Percentiles rank a stretch among this genome's conserved stretches.
These are phyloP conservation scores for Orthosia gracilis DNA, from an alignment of 2,888 invertebrate species.

Conservation along the genomic window DNA sequence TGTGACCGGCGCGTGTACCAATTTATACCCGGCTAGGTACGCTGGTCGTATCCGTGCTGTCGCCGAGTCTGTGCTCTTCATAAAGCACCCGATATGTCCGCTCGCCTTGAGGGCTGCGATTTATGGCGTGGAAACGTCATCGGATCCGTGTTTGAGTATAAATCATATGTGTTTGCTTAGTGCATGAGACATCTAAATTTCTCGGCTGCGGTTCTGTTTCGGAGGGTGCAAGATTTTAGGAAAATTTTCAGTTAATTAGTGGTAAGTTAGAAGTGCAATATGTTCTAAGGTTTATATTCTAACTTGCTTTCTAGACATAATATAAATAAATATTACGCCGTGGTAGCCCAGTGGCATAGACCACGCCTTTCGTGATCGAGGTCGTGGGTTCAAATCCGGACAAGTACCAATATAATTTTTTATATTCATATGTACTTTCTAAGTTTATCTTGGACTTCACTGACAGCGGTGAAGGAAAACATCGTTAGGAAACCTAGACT, in stretches of 20 bases:
- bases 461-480: neutral
- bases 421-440: too few species aligned
- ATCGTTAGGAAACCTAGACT: too few species aligned
- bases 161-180: constrained; percentile 88
- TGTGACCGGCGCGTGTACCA: constrained; percentile 77
- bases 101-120: constrained; percentile 88
- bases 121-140: constrained; percentile 91
- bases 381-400: too few species aligned
- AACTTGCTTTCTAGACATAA: too few species aligned
- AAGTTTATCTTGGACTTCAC: too few species aligned
- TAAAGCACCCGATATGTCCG: constrained; percentile 88
- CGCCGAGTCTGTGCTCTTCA: constrained; percentile 86
- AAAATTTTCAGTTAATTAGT: constrained; percentile 25
- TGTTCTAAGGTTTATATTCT: neutral
- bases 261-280: neutral
- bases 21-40: constrained; percentile 70
- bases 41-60: constrained; percentile 81
- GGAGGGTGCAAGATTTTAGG: constrained; percentile 69
- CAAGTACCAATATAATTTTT: too few species aligned
- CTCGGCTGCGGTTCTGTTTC: constrained; percentile 74
- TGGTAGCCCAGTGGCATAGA: too few species aligned
- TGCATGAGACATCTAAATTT: constrained; percentile 81
- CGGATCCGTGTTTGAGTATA: constrained; percentile 85
- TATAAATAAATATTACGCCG: too few species aligned
- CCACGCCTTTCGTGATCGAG: too few species aligned